Evolutionary conservation across 1,140 invertebrate genomes (phyloP), one percentile per base, ranked within the genome.

Genomic region (Psilanteris sp.): DNA sequence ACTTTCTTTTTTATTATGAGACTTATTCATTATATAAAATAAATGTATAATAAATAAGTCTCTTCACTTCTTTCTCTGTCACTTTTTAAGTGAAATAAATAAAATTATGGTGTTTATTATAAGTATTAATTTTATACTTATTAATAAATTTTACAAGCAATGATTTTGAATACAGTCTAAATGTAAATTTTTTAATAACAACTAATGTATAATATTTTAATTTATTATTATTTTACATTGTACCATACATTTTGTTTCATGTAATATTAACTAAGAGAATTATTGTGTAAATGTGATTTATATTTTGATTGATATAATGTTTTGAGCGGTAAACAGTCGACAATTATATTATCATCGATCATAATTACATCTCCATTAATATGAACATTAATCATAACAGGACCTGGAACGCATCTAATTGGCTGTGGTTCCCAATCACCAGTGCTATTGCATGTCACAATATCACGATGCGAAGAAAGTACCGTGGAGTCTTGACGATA

Each of bases 401-500:
- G 79, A 88, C 86, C 87, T 87, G 86, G 81, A 36, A 86, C 15
- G 20, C 86, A 89, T 61, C 16, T 54, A 29, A 88, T 85, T 27
- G 86, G 86, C 1, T 82, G 46, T 5, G 86, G 85, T 8, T 81
- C 79, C 86, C 87, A 89, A 16, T 82, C 4, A 11, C 86, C 87
- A 0, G 52, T 67, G 2, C 39, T 14, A 50, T 84, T 86, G 50
- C 87, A 88, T 16, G 0, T 73, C 7, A 87, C 75, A 1, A 4
- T 36, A 3, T 74, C 46, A 0, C 54, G 31, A 54, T 75, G 59
- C 0, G 46, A 14, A 6, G 64, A 29, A 48, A 73, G 6, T 71
- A 44, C 9, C 44, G 14, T 76, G 3, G 10, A 46, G 9, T 86
- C 84, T 24, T 46, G 41, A 1, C 39, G 81, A 54, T 88, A 87